Base-by-base conservation (phyloP, 2,797 vertebrate genomes). In the Pipistrellus nathusii region DNA sequence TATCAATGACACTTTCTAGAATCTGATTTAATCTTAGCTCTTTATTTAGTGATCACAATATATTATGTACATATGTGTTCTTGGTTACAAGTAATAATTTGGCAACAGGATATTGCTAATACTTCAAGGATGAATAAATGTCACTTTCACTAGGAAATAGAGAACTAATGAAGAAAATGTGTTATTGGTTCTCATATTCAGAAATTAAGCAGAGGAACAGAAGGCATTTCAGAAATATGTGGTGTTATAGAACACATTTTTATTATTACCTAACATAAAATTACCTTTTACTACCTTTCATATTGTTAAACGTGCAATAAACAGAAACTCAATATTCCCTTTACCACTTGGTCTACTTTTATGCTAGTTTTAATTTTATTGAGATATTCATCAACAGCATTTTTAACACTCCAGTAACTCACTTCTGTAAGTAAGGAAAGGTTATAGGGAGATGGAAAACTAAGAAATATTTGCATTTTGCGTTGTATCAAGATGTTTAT, bases 331-430 rank as follows among this genome's bases (percentile, higher is more conserved):
- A 89, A 93, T 96, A 94, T 96, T 92, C 69, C 46, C 86, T 96
- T 96, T 93, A 93, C 59, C 83, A 95, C 71, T 92, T 88, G 82
- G 81, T 90, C 66, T 88, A 92, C 76, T 90, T 97, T 96, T 94
- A 94, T 93, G 75, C 76, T 91, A 85, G 64, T 93, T 93, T 91
- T 96, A 95, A 95, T 95, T 97, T 96, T 96, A 96, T 94, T 93
- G 92, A 96, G 95, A 92, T 96, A 95, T 80, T 85, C 80, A 96
- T 86, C 2, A 10, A n/a, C 32, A 90, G 55, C 59, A 55, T 25
- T 92, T 90, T 96, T 86, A 90, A 88, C 35, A 84, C 11, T 21
- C n/a, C 86, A 88, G 8, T 95, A 86, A 96, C 41, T 96, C 85
- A 96, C 10, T 88, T 86, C 17, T 44, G 2, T 48, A 62, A 48